A percentile compares a stretch with the other conserved stretches of the same genome.
These are phyloP conservation scores for Nephrotoma guestfalica DNA, from an alignment of 2,888 invertebrate genomes.

Conservation along the genomic window DNA sequence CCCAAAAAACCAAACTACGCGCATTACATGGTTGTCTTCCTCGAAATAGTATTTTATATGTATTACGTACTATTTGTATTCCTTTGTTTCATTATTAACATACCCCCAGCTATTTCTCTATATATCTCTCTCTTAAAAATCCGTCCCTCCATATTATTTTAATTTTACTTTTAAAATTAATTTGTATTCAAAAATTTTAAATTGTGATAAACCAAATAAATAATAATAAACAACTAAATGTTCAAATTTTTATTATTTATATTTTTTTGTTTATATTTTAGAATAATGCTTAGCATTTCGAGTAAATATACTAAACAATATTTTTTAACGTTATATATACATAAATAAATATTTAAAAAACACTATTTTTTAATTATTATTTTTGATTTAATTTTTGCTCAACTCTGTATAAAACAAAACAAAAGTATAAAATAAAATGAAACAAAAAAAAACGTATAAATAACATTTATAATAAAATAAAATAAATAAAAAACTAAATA, in stretches of 20 bases:
- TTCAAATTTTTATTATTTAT: background rate
- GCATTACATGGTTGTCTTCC: background rate
- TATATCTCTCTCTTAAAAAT: background rate
- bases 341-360: background rate
- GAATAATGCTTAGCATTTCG: background rate
- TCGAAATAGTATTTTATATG: background rate
- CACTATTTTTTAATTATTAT: background rate
- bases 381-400: background rate
- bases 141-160: background rate
- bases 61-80: background rate
- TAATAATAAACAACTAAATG: background rate
- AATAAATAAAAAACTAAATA: background rate
- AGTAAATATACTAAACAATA: background rate
- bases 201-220: background rate
- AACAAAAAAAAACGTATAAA: background rate
- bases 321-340: background rate
- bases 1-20: background rate
- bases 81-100: background rate
- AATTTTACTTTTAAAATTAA: background rate
- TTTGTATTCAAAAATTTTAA: background rate
- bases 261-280: background rate
- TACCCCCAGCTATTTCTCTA: background rate
- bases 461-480: background rate
- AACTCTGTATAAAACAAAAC: background rate
- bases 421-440: background rate